Percentiles rank a stretch among this genome's conserved stretches.
Evolutionary conservation across 2,113 vertebrate species (phyloP).

Genomic region (Petrocephalus microphthalmus): DNA sequence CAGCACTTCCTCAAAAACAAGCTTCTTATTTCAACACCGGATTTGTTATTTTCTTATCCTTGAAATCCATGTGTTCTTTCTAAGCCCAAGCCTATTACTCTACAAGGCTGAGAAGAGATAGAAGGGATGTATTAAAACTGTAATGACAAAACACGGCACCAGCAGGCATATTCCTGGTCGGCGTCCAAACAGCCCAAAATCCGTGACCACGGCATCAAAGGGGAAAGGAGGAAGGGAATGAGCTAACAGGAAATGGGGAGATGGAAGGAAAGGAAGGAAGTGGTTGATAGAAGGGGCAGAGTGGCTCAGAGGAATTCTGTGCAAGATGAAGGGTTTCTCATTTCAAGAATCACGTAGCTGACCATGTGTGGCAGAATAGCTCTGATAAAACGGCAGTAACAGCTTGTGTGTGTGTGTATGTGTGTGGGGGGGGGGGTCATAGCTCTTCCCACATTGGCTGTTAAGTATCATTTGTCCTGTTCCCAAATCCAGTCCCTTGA

Average conservation of each 20-base stretch:
- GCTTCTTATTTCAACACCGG: neutral
- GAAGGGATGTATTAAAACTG: neutral
- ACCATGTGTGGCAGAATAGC: neutral
- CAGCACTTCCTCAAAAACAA: neutral
- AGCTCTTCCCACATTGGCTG: neutral
- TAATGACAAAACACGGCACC: neutral
- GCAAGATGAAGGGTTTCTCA: neutral
- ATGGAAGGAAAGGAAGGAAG: neutral
- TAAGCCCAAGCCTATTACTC: neutral
- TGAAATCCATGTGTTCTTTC: neutral
- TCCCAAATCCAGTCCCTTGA: neutral
- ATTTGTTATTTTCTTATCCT: neutral
- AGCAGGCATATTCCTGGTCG: neutral
- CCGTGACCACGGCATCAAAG: neutral
- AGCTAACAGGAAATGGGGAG: neutral
- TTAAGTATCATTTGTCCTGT: neutral
- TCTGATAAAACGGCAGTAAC: neutral
- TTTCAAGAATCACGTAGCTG: neutral
- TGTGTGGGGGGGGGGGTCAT: neutral
- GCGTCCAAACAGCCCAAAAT: neutral
- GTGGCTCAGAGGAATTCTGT: neutral
- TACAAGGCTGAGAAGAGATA: neutral
- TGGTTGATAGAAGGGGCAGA: neutral
- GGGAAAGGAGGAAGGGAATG: neutral
- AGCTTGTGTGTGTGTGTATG: neutral